Evolutionary conservation across 2,797 vertebrate species (phyloP).

Genomic region (Spheniscus humboldti): DNA sequence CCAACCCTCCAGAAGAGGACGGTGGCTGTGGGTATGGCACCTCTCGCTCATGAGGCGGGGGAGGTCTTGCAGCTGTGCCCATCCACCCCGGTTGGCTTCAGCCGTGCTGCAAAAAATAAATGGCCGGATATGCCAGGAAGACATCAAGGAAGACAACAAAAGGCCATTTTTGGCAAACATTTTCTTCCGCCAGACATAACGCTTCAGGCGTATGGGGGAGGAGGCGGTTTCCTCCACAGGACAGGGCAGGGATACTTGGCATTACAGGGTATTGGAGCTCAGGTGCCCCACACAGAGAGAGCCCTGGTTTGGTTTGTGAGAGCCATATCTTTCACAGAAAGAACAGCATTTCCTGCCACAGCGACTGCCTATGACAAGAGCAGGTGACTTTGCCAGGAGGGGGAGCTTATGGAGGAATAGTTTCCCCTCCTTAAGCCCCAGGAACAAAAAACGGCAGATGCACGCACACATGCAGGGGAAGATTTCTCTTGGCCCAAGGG

Average conservation of each 20-base stretch:
- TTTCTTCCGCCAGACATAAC: neutral
- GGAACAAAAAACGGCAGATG: neutral
- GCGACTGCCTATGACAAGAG: neutral
- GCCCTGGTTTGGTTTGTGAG: constrained; percentile 29
- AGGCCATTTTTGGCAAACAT: constrained; percentile 54
- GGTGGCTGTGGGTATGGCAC: neutral
- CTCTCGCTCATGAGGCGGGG: rapidly evolving
- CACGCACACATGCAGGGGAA: neutral
- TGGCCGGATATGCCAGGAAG: constrained; percentile 61
- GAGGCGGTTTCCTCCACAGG: constrained; percentile 28
- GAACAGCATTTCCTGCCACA: constrained; percentile 62
- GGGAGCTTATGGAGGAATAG: neutral
- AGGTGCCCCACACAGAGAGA: neutral
- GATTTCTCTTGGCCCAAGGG: neutral
- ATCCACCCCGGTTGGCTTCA: neutral
- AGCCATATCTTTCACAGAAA: constrained; percentile 72
- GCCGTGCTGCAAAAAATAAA: constrained; percentile 1
- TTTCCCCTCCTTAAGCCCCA: constrained; percentile 10
- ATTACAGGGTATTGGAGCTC: neutral
- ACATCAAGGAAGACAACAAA: constrained; percentile 63
- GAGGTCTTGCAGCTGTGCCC: neutral
- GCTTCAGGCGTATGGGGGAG: neutral
- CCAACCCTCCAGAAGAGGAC: neutral
- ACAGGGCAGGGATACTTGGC: constrained; percentile 14
- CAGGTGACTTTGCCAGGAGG: constrained; percentile 20